These are phyloP conservation scores for Lasioglossum leucozonium DNA, from an alignment of 2,888 invertebrate species.

Conservation along the genomic window DNA sequence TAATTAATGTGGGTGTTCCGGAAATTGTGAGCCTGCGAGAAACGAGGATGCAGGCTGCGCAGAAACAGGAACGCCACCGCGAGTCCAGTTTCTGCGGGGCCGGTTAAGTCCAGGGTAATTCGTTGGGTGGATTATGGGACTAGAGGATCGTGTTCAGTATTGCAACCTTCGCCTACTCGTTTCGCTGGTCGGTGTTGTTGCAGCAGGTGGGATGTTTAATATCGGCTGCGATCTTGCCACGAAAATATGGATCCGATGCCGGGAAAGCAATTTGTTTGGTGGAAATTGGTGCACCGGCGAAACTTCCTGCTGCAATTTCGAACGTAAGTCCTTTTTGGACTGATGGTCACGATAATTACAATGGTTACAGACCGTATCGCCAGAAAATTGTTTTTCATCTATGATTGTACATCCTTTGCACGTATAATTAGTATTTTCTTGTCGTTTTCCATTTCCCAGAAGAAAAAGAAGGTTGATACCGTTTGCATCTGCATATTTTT, in stretches of 20 bases:
- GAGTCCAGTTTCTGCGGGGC: neutral
- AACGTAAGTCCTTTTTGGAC: neutral
- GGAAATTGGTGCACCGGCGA: neutral
- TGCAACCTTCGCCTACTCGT: neutral
- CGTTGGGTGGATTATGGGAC: slow-evolving; percentile 3
- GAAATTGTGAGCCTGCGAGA: neutral
- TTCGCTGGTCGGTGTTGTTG: slow-evolving; percentile 13
- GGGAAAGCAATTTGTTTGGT: slow-evolving; percentile 39
- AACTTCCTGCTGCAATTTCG: neutral
- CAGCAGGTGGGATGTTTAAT: slow-evolving; percentile 46
- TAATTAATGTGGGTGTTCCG: neutral
- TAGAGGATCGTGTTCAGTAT: slow-evolving; percentile 11
- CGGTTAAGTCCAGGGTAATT: neutral
- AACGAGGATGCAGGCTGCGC: neutral
- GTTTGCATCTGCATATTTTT: neutral
- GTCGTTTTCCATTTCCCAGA: neutral
- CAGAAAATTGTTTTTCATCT: neutral
- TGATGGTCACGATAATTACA: neutral
- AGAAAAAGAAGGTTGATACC: neutral
- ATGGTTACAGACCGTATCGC: neutral
- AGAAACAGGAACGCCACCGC: neutral
- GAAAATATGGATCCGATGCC: slow-evolving; percentile 30
- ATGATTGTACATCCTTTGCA: no score
- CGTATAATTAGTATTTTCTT: no score
- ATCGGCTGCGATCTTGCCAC: slow-evolving; percentile 50